Base-by-base conservation (phyloP, 2,888 invertebrate species). In the Epirrhoe tristata region DNA sequence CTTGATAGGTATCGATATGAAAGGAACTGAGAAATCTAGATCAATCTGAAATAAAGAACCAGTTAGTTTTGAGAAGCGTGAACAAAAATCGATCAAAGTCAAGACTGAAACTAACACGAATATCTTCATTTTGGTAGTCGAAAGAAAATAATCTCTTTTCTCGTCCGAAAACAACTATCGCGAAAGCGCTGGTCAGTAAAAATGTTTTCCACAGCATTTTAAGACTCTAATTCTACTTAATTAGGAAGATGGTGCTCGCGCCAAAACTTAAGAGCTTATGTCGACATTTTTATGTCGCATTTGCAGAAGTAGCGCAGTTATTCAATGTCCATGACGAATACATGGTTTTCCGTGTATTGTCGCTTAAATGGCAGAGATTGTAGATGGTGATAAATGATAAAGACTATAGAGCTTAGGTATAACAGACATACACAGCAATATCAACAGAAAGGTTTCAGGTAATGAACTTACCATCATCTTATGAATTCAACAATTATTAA, bases 21-120 rank as follows among this genome's bases (percentile, higher is more conserved):
- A 96, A 0, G 96, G 96, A 34, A 96, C 93, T 0, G 94, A 91
- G 70, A 96, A 95, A 48, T 95, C 95, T 79, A 96, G 86, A 70
- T 95, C 95, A 46, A 96, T 88, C 96, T 96, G 84, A 50, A 68
- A 67, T 46, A 34, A 54, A 14, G 39, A 52, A 61, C 6, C 6
- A 50, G 24, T 55, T 12, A 17, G 10, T 56, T 43, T 43, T 43
- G 39, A 10, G 10, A 8, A 48, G 24, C 24, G 24, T 24, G 16
- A 16, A 12, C 6, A 12, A 6, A 48, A 16, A 6, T 7, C 16
- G 3, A 48, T 14, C 10, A 5, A 12, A 36, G 36, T 36, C 4
- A 46, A 51, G 32, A n/a, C n/a, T 16, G 7, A 52, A n/a, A 94
- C 94, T 94, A 78, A 95, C 96, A 63, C 83, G 85, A 54, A 96